A percentile compares a stretch with the other conserved stretches of the same genome.
phyloP scores from a whole-genome alignment of 2,888 invertebrate genomes.

The Pogonocherus hispidulus region DNA sequence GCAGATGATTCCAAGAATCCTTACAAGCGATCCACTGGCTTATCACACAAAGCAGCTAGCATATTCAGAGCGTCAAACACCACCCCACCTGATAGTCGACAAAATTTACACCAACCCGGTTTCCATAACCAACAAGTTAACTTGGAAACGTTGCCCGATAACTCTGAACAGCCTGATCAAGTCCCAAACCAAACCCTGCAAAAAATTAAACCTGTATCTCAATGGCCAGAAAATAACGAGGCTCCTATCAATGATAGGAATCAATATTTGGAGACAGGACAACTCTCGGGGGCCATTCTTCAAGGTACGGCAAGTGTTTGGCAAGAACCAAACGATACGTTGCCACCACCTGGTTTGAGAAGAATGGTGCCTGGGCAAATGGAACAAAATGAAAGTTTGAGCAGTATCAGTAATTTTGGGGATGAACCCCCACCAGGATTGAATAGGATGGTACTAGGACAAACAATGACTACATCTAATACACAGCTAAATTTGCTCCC shows the following conservation, averaged over 20 bases:
- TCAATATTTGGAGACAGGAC: conserved; percentile 84
- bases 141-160: conserved; percentile 78
- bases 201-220: conserved; percentile 39
- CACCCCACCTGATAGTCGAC: conserved; percentile 49
- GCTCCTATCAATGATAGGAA: conserved; percentile 80
- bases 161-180: conserved; percentile 76
- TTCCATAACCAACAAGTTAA: conserved; percentile 71
- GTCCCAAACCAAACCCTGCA: conserved; percentile 40
- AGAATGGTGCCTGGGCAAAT: conserved; percentile 78
- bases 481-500: conserved; percentile 48
- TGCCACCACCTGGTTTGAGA: conserved; percentile 76
- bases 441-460: conserved; percentile 77
- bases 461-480: conserved; percentile 57
- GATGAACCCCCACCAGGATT: conserved; percentile 76
- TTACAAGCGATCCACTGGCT: conserved; percentile 59
- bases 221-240: conserved; percentile 73
- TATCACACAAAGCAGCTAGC: conserved; percentile 70
- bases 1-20: conserved; percentile 58
- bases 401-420: conserved; percentile 47
- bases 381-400: conserved; percentile 64
- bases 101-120: conserved; percentile 59
- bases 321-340: conserved; percentile 63
- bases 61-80: conserved; percentile 50
- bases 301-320: conserved; percentile 16
- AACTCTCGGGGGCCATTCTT: conserved; percentile 74